phyloP scores from a whole-genome alignment of 2,888 invertebrate genomes.

The Hoplodrina blanda region DNA sequence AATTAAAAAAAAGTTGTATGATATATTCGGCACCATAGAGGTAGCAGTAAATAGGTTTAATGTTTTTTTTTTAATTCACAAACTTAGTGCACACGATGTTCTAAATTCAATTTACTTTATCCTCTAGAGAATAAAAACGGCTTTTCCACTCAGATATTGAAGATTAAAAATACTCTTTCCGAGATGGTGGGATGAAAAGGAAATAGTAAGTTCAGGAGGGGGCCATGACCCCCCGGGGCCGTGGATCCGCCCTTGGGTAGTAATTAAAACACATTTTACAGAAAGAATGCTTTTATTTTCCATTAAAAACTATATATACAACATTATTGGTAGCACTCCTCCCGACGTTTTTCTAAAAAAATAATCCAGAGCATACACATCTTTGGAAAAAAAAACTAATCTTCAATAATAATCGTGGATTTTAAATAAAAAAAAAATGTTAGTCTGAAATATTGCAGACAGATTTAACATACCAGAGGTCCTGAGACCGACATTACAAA shows the following conservation, averaged over 20 bases:
- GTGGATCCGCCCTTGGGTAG: background rate
- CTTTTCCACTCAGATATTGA: too few species aligned
- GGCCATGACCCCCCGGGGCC: too few species aligned
- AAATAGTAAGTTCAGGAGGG: too few species aligned
- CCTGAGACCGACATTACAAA: slow-evolving; percentile 9
- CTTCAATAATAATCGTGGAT: slow-evolving; percentile 60
- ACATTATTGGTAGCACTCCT: slow-evolving; percentile 71
- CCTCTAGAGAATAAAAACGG: too few species aligned
- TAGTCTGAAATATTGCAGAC: slow-evolving; percentile 43
- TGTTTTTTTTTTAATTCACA: too few species aligned
- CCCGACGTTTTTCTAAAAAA: slow-evolving; percentile 75
- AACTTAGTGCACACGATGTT: too few species aligned
- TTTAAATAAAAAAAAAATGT: slow-evolving; percentile 44
- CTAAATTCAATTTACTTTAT: too few species aligned
- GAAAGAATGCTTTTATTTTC: slow-evolving; percentile 79
- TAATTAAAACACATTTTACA: slow-evolving; percentile 60
- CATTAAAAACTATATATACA: slow-evolving; percentile 79
- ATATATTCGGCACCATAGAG: too few species aligned
- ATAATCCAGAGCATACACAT: slow-evolving; percentile 79
- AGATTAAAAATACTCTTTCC: too few species aligned
- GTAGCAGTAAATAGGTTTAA: too few species aligned
- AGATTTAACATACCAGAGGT: slow-evolving; percentile 31
- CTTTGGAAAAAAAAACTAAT: slow-evolving; percentile 78
- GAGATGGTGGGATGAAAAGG: too few species aligned
- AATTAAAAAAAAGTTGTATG: too few species aligned